phyloP scores from a whole-genome alignment of 2,888 invertebrate genomes.

The Cylloceria caligata region DNA sequence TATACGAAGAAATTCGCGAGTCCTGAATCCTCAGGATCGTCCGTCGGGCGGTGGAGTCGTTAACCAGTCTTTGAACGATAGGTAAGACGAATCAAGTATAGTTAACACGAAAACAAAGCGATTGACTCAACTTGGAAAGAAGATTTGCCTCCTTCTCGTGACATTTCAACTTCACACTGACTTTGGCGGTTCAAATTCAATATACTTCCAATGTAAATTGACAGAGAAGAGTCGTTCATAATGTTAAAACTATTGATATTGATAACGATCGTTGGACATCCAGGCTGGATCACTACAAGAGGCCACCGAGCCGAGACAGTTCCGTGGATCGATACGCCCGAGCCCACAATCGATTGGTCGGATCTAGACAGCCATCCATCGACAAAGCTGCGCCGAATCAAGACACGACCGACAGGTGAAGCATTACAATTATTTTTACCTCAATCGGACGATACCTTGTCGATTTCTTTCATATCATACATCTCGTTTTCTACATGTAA shows the following conservation, averaged over 20 bases:
- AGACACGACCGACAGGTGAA: slow-evolving; percentile 81
- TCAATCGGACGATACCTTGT: not conserved
- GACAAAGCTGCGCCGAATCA: slow-evolving; percentile 86
- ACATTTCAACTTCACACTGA: not conserved
- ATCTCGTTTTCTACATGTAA: too few species aligned
- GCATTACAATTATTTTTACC: not conserved
- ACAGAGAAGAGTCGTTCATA: not conserved
- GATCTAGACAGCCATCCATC: slow-evolving; percentile 92
- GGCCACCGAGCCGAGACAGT: slow-evolving; percentile 94
- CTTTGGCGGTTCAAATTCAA: not conserved
- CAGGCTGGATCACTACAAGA: slow-evolving; percentile 96
- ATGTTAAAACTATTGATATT: not conserved
- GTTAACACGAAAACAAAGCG: not conserved
- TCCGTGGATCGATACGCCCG: slow-evolving; percentile 93
- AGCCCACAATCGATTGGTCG: slow-evolving; percentile 88
- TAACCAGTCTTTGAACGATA: slow-evolving; percentile 82
- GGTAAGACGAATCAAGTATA: slow-evolving; percentile 71
- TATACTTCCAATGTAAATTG: not conserved
- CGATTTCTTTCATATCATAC: too few species aligned
- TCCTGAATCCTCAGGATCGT: slow-evolving; percentile 82
- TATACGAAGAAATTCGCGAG: slow-evolving; percentile 83
- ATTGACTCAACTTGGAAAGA: not conserved
- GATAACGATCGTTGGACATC: not conserved
- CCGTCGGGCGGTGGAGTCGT: slow-evolving; percentile 75
- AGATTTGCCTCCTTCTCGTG: not conserved